Evolutionary conservation across 1,140 invertebrate species (phyloP).

Genomic region (Mercenaria mercenaria): DNA sequence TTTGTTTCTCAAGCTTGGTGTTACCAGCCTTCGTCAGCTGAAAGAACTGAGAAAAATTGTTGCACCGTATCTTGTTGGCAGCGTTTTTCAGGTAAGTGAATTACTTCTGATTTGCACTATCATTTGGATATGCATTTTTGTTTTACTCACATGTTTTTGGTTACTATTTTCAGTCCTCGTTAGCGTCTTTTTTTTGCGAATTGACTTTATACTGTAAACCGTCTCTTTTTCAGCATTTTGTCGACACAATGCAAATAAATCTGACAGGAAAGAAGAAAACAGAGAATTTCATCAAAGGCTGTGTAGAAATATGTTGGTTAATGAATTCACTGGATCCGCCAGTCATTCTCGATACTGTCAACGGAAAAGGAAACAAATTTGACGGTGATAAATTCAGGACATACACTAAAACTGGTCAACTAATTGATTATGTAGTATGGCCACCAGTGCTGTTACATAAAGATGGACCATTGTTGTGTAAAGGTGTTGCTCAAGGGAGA

Average conservation of each 20-base stretch:
- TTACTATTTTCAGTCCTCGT: too few relatives aligned
- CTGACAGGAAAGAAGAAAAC: not conserved
- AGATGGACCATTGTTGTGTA: constrained; percentile 27
- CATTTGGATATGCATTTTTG: not conserved
- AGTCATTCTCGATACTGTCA: constrained; percentile 16
- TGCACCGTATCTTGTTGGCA: not conserved
- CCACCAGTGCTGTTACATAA: constrained; percentile 44
- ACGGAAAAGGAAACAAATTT: not conserved
- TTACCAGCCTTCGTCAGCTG: not conserved
- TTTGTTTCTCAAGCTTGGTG: not conserved
- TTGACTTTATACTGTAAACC: too few relatives aligned
- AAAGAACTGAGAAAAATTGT: not conserved
- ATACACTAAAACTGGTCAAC: constrained; percentile 35
- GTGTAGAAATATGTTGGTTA: constrained; percentile 49
- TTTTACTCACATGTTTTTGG: too few relatives aligned
- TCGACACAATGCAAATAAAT: not conserved
- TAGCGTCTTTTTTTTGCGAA: too few relatives aligned
- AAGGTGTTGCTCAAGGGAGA: constrained; percentile 56
- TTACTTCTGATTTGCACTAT: not conserved
- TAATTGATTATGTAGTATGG: constrained; percentile 45
- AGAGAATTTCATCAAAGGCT: not conserved
- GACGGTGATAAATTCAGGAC: constrained; percentile 8
- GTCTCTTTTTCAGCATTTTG: not conserved
- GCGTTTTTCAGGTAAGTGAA: constrained; percentile 1
- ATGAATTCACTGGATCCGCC: constrained; percentile 47